A percentile compares a stretch with the other conserved stretches of the same genome.
phyloP scores from a whole-genome alignment of 2,797 vertebrate species.

The Cossypha polioptera region DNA sequence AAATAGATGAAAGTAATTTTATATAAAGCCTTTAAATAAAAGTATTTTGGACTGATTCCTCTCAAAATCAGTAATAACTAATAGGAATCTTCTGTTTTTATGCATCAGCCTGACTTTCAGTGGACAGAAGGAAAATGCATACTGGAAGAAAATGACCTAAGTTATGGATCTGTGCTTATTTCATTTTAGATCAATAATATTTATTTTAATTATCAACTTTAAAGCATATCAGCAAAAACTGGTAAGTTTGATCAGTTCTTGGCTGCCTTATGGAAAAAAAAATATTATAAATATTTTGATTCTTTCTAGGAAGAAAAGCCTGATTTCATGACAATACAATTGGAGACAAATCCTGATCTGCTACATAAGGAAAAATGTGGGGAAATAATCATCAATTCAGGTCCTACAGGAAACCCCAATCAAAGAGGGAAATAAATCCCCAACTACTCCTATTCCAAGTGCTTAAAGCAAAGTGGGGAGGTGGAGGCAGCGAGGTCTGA shows the following conservation, averaged over 20 bases:
- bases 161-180: neutral
- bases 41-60: neutral
- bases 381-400: rapidly evolving
- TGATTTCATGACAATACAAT: neutral
- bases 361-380: neutral
- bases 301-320: neutral
- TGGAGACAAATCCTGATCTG: neutral
- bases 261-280: neutral
- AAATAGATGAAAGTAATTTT: neutral
- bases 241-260: neutral
- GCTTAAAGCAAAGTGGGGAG: rapidly evolving
- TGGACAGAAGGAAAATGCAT: neutral
- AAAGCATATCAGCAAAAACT: neutral
- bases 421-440: neutral
- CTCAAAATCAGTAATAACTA: neutral
- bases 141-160: neutral
- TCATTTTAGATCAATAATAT: neutral
- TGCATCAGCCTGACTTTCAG: neutral
- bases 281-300: neutral
- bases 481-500: neutral
- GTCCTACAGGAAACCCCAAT: neutral
- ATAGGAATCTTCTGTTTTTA: neutral
- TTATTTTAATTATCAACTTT: neutral
- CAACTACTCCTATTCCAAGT: neutral
- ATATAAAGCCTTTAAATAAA: neutral